phyloP scores from a whole-genome alignment of 2,888 invertebrate species.

The Drosophila setosimentum region DNA sequence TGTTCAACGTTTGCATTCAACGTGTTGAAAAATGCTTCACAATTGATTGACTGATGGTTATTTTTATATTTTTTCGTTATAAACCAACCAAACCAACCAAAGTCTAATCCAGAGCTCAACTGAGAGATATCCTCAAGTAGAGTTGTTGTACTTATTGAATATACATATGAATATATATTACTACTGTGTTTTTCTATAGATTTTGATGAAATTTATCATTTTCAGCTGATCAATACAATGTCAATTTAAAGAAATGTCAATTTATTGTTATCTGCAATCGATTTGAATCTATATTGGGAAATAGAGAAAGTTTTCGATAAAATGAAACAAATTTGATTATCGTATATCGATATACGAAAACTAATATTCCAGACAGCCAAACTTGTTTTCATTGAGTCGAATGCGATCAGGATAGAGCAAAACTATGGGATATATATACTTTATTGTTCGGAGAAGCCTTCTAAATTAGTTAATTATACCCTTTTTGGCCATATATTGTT shows the following conservation, averaged over 20 bases:
- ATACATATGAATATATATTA: background rate
- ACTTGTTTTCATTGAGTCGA: no score
- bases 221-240: background rate
- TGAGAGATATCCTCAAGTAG: no score
- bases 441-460: background rate
- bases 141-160: background rate
- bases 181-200: background rate
- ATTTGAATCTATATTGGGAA: background rate
- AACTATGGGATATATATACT: no score
- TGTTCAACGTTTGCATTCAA: slow-evolving; percentile 7
- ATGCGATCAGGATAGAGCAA: no score
- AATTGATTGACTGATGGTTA: background rate
- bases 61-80: background rate
- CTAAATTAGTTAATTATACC: background rate
- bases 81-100: background rate
- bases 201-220: background rate
- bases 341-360: background rate
- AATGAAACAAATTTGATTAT: background rate
- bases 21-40: slow-evolving; percentile 14
- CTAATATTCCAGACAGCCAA: no score
- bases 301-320: background rate
- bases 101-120: background rate
- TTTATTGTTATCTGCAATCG: background rate
- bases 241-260: no score
- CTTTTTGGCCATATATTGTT: background rate